Percentiles rank a stretch among this genome's conserved stretches.
Evolutionary conservation across 2,113 vertebrate genomes (phyloP).

Genomic region (Trogon surrucura): DNA sequence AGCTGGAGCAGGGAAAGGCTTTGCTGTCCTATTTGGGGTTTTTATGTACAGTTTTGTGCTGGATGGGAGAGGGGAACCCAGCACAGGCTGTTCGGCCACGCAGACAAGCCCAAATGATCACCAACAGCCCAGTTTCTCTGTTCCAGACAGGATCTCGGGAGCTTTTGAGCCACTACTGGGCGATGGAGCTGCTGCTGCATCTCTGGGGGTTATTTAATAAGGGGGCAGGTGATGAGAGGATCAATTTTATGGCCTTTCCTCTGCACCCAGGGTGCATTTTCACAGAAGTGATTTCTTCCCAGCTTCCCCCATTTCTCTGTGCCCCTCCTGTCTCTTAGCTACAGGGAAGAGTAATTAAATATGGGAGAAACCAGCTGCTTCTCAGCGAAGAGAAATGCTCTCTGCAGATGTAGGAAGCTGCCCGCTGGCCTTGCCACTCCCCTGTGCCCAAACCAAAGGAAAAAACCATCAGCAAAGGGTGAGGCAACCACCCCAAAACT

Average conservation of each 20-base stretch:
- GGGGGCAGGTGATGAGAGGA: accelerated
- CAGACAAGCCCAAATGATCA: accelerated
- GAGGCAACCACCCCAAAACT: background rate
- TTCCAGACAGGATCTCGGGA: background rate
- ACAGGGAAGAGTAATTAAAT: background rate
- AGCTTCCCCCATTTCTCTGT: background rate
- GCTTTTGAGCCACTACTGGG: accelerated
- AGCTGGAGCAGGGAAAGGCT: background rate
- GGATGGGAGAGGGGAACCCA: background rate
- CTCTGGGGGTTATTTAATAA: background rate
- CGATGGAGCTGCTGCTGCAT: background rate
- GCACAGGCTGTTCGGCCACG: background rate
- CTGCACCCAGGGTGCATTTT: background rate
- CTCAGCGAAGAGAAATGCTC: background rate
- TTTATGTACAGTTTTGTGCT: accelerated
- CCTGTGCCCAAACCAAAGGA: background rate
- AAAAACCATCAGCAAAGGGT: background rate
- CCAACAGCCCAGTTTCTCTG: background rate
- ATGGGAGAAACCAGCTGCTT: background rate
- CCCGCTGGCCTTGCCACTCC: background rate
- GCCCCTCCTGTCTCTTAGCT: background rate
- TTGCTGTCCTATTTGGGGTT: background rate
- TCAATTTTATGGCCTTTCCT: background rate
- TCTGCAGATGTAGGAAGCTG: background rate
- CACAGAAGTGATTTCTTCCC: background rate